phyloP scores from a whole-genome alignment of 2,888 invertebrate species.

The Bombyx huttoni region DNA sequence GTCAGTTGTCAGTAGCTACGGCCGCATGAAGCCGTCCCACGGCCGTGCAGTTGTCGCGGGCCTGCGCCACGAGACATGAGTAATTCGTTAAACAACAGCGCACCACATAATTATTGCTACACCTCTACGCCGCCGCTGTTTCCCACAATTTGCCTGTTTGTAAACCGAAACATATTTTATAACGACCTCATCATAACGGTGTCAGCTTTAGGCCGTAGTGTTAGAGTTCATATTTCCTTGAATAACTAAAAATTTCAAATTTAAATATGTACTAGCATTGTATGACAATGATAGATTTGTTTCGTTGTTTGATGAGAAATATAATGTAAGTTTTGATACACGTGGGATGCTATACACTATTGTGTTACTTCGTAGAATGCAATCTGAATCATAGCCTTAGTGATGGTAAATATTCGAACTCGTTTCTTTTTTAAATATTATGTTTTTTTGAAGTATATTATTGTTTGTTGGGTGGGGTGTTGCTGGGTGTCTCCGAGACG shows the following conservation, averaged over 20 bases:
- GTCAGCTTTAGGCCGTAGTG: constrained; percentile 7
- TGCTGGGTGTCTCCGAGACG: no score
- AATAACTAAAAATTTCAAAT: constrained; percentile 4
- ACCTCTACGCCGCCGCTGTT: constrained; percentile 27
- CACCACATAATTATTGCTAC: constrained; percentile 39
- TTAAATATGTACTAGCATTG: constrained; percentile 15
- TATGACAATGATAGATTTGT: constrained; percentile 50
- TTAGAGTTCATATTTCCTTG: constrained; percentile 14
- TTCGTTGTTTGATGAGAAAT: constrained; percentile 18
- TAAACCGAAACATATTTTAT: constrained; percentile 13
- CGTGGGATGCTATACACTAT: neutral
- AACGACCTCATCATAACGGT: neutral
- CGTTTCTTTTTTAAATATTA: neutral
- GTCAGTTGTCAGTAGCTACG: neutral
- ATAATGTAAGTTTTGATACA: constrained; percentile 1
- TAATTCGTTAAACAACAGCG: constrained; percentile 45
- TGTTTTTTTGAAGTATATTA: no score
- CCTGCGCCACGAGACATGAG: constrained; percentile 26
- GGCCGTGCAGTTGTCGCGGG: constrained; percentile 57
- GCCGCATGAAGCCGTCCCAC: constrained; percentile 25
- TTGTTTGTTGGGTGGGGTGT: no score
- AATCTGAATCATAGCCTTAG: neutral
- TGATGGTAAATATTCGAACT: neutral
- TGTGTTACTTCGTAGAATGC: neutral
- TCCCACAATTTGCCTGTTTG: constrained; percentile 42